A percentile compares a stretch with the other conserved stretches of the same genome.
Conservation (phyloP, 2,888 invertebrate genomes). For the Odiellus spinosus region DNA sequence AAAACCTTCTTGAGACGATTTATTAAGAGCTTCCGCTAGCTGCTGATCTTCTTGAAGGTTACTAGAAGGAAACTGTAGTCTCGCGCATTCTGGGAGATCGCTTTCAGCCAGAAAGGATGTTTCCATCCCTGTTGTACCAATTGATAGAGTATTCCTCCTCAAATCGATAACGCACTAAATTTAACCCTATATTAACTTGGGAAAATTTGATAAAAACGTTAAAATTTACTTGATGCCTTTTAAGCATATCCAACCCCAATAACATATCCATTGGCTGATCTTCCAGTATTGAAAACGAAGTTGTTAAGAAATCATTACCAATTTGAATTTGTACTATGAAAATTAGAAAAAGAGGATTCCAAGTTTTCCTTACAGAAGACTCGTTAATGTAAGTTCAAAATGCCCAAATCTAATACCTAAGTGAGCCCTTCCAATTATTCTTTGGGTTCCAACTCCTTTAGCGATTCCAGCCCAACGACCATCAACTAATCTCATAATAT, state of each 20-base stretch:
- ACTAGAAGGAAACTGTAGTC: conserved; percentile 1
- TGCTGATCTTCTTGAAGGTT: conserved; percentile 2
- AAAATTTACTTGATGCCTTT: conserved; percentile 65
- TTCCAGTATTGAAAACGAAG: conserved; percentile 89
- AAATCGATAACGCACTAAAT: conserved; percentile 75
- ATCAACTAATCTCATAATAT: conserved; percentile 43
- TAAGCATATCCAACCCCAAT: conserved; percentile 90
- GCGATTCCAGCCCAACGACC: conserved; percentile 89
- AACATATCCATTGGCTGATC: conserved; percentile 98
- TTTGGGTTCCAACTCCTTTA: conserved; percentile 86
- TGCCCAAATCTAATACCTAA: conserved; percentile 41
- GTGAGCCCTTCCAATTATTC: conserved; percentile 89
- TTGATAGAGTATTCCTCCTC: conserved; percentile 65
- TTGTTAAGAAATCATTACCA: conserved; percentile 77
- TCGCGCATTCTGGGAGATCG: conserved; percentile 61
- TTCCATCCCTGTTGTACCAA: conserved; percentile 86
- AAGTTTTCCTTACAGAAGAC: neutral
- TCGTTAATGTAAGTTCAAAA: neutral
- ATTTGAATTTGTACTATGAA: conserved; percentile 80
- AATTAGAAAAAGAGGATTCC: conserved; percentile 20
- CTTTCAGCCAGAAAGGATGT: conserved; percentile 71
- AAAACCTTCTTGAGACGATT: conserved; percentile 1
- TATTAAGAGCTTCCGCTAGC: conserved; percentile 2
- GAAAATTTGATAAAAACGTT: neutral
- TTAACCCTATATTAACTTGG: neutral